A percentile compares a stretch with the other conserved stretches of the same genome.
phyloP scores from a whole-genome alignment of 2,797 vertebrate genomes.

The Nothura maculosa region DNA sequence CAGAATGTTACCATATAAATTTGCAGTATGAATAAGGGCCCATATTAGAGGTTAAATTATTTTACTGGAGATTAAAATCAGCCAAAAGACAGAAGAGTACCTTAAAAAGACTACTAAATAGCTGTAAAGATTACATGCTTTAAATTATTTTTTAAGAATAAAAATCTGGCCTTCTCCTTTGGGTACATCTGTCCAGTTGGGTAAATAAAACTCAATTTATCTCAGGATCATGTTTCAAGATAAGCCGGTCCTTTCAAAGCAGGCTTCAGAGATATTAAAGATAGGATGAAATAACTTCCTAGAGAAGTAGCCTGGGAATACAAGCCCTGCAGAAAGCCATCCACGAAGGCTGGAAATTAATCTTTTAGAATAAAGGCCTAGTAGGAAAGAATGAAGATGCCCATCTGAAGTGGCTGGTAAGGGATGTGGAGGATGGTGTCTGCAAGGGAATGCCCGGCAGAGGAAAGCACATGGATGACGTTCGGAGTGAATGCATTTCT shows the following conservation, averaged over 20 bases:
- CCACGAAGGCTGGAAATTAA: constrained; percentile 48
- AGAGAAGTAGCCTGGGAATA: constrained; percentile 33
- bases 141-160: not conserved
- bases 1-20: not conserved
- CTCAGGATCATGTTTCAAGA: constrained; percentile 17
- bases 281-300: constrained; percentile 37
- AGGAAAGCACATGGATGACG: constrained; percentile 41
- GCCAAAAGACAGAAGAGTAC: not conserved
- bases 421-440: constrained; percentile 39
- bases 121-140: not conserved
- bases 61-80: not conserved
- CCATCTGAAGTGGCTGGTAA: constrained; percentile 35
- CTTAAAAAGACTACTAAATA: not conserved
- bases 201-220: not conserved
- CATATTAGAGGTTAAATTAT: not conserved
- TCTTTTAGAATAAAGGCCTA: constrained; percentile 40
- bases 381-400: constrained; percentile 56
- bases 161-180: not conserved
- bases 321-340: constrained; percentile 16
- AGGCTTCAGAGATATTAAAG: constrained; percentile 35
- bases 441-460: constrained; percentile 30
- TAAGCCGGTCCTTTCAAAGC: constrained; percentile 2
- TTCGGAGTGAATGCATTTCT: constrained; percentile 56
- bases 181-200: not conserved
- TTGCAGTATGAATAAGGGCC: not conserved